Evolutionary conservation across 1,140 invertebrate genomes (phyloP).

Genomic region (Harlomillsia oculata): DNA sequence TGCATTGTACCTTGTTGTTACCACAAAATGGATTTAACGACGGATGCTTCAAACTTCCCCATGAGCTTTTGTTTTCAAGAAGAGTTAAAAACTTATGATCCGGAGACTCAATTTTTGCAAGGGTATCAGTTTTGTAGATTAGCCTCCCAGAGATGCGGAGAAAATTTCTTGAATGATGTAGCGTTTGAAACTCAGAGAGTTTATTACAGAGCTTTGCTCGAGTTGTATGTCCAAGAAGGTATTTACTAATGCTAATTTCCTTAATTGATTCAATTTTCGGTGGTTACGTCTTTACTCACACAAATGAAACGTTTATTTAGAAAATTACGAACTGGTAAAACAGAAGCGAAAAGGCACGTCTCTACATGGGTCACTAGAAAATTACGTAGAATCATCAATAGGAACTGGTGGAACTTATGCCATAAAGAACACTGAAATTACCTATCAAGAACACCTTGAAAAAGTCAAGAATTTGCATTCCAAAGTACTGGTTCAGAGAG

Average conservation of each 20-base stretch:
- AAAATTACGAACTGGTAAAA: constrained; percentile 6
- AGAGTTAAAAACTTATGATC: not conserved
- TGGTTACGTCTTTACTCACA: not conserved
- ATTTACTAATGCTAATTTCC: constrained; percentile 11
- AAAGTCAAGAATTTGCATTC: not conserved
- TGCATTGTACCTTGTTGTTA: constrained; percentile 77
- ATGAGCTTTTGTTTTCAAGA: constrained; percentile 41
- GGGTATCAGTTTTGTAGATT: constrained; percentile 55
- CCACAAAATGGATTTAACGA: constrained; percentile 52
- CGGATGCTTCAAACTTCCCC: constrained; percentile 50
- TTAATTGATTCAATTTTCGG: not conserved
- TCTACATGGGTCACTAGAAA: not conserved
- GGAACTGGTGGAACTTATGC: too few relatives aligned
- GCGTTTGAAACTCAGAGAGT: constrained; percentile 46
- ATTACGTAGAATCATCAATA: not conserved
- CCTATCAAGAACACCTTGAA: not conserved
- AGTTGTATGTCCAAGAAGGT: constrained; percentile 50
- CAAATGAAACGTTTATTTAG: constrained; percentile 32
- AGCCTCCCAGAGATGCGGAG: constrained; percentile 49
- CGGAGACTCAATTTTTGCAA: constrained; percentile 40
- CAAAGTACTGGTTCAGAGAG: too few relatives aligned
- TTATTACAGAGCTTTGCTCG: constrained; percentile 50
- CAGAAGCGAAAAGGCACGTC: constrained; percentile 1
- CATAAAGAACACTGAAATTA: too few relatives aligned
- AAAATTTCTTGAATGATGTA: constrained; percentile 43